Base-by-base conservation (phyloP, 2,797 vertebrate species). In the Characodon lateralis region DNA sequence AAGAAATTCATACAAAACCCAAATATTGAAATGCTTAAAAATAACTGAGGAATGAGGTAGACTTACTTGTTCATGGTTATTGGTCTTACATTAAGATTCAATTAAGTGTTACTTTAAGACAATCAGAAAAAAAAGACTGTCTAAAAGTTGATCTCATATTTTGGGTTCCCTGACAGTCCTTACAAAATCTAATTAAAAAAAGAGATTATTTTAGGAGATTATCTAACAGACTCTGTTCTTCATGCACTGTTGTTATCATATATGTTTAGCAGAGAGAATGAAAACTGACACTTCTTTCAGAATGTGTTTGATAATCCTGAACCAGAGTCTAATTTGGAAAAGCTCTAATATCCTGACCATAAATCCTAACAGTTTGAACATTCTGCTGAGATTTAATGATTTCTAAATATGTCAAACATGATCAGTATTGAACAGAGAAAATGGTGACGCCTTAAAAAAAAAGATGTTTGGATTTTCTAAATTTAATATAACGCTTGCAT, bases 131-230 rank as follows among this genome's bases (percentile, higher is more conserved):
- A 1, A 63, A 77, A 81, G n/a, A 4, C 26, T 51, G 74, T 77
- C 76, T 76, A 56, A 72, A 80, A 83, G 76, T 80, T 78, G 18
- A 55, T 43, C 6, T 43, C 13, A 63, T 81, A 20, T 5, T 39
- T 28, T 41, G 22, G 5, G 22, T 66, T 79, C 53, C 7, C 68
- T 87, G 70, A 74, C 74, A 83, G 59, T 84, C 82, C 78, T 77
- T 88, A 84, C 81, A 88, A 87, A 66, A 88, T 77, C 68, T 69
- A 83, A 89, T 88, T 89, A 86, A 85, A 85, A 83, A 58, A 31
- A 68, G 50, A 88, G 83, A 89, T 88, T 82, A 86, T 88, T 82
- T 20, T 41, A 39, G 48, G 31, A 79, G 85, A 84, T 88, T 71
- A 91, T 87, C 74, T 76, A n/a, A 59, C 76, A 5, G 56, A 66